These are phyloP conservation scores for Dasypus novemcinctus DNA, from an alignment of 2,113 vertebrate species.

Conservation along the genomic window DNA sequence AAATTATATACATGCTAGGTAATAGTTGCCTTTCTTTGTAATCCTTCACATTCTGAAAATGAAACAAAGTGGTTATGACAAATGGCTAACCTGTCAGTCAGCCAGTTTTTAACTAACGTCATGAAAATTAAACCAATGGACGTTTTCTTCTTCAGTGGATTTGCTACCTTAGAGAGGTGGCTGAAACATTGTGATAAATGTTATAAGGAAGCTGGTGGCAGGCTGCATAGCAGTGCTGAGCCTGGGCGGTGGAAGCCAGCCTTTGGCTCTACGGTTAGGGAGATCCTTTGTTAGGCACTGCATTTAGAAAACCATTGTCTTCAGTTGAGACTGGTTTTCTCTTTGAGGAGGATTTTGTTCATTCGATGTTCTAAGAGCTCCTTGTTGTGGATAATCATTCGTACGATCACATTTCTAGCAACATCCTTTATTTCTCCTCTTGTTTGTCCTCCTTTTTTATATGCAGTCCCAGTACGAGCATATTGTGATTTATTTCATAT, in stretches of 20 bases:
- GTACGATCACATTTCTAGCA: background rate
- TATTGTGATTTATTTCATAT: background rate
- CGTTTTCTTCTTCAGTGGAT: background rate
- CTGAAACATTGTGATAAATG: background rate
- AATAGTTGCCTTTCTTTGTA: background rate
- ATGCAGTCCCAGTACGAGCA: background rate
- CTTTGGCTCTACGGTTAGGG: background rate
- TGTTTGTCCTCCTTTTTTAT: background rate
- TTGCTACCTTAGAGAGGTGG: background rate
- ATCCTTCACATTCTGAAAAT: conserved; percentile 2
- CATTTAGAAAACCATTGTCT: background rate
- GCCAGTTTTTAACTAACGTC: background rate
- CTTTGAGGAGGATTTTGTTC: background rate
- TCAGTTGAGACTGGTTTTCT: background rate
- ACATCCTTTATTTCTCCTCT: background rate
- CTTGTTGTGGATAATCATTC: background rate
- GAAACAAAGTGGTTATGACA: background rate
- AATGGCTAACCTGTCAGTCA: background rate
- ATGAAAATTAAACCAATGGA: background rate
- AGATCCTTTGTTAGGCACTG: background rate
- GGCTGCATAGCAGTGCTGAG: too few species aligned
- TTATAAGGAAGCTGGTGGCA: background rate
- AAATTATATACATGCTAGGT: background rate
- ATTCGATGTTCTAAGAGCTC: background rate
- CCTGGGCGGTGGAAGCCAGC: background rate